Evolutionary conservation across 2,888 invertebrate genomes (phyloP).

Genomic region (Cyclophora albipunctata): DNA sequence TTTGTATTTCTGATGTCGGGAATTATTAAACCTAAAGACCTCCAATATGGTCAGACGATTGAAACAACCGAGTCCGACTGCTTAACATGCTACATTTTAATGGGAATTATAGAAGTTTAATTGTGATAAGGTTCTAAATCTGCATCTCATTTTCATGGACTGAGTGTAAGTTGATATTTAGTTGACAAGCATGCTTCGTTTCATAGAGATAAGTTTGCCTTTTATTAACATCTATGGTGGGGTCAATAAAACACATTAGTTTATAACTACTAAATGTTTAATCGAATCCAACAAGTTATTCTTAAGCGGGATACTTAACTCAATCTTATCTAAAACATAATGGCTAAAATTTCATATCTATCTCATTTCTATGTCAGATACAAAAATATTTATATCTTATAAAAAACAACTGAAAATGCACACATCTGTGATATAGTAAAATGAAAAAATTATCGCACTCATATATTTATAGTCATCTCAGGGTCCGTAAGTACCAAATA

Average conservation of each 20-base stretch:
- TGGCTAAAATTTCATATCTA: conserved; percentile 54
- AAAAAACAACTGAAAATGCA: conserved; percentile 62
- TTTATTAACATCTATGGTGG: too few species aligned
- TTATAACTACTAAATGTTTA: conserved; percentile 64
- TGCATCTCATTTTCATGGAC: too few species aligned
- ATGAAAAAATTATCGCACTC: conserved; percentile 47
- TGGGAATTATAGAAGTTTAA: neutral
- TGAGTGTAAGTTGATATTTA: too few species aligned
- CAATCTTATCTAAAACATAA: conserved; percentile 65
- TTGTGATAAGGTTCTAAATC: too few species aligned
- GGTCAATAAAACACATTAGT: conserved; percentile 18
- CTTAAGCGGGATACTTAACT: conserved; percentile 63
- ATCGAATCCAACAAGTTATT: conserved; percentile 70
- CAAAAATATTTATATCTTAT: conserved; percentile 68
- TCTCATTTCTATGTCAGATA: conserved; percentile 58
- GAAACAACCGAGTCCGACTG: too few species aligned
- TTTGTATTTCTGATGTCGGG: too few species aligned
- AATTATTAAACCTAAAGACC: too few species aligned
- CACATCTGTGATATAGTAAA: conserved; percentile 57
- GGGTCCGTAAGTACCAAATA: conserved; percentile 46
- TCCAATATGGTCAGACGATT: neutral
- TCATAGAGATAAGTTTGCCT: too few species aligned
- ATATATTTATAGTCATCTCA: conserved; percentile 41
- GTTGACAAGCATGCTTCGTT: too few species aligned
- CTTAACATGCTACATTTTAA: neutral